phyloP scores from a whole-genome alignment of 2,113 vertebrate genomes.

The Poeciliopsis turrubarensis region DNA sequence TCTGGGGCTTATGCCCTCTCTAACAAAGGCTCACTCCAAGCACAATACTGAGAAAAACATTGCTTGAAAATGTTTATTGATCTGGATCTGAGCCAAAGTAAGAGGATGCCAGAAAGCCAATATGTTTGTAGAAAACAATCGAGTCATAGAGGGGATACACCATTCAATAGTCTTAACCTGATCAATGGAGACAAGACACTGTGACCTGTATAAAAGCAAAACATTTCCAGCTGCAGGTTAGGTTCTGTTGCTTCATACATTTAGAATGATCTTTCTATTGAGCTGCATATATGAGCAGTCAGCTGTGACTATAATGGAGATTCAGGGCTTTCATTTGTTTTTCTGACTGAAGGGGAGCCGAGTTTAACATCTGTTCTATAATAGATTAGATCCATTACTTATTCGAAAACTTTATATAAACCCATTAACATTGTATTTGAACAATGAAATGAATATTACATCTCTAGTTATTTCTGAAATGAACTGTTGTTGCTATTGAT shows the following conservation, averaged over 20 bases:
- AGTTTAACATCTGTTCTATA: conserved; percentile 55
- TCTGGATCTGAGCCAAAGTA: conserved; percentile 3
- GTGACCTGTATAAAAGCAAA: background rate
- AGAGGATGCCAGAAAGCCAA: background rate
- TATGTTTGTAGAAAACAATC: background rate
- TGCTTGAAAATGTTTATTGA: conserved; percentile 3
- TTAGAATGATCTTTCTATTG: conserved; percentile 47
- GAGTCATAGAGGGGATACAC: background rate
- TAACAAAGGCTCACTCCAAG: conserved; percentile 6
- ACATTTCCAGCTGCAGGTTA: background rate
- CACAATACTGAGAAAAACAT: background rate
- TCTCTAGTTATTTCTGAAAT: conserved; percentile 1
- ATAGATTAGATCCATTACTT: conserved; percentile 54
- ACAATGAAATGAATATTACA: conserved; percentile 11
- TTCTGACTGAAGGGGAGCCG: conserved; percentile 37
- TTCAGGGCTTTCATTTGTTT: conserved; percentile 47
- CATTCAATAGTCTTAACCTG: background rate
- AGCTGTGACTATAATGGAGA: conserved; percentile 49
- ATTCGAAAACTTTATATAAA: conserved; percentile 54
- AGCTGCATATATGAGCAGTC: conserved; percentile 56
- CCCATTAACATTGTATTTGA: conserved; percentile 42
- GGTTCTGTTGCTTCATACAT: conserved; percentile 14
- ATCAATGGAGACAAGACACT: background rate
- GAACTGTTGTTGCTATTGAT: background rate
- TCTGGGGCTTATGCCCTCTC: background rate